Base-by-base conservation (phyloP, 2,113 vertebrate species). In the Hydropotes inermis region DNA sequence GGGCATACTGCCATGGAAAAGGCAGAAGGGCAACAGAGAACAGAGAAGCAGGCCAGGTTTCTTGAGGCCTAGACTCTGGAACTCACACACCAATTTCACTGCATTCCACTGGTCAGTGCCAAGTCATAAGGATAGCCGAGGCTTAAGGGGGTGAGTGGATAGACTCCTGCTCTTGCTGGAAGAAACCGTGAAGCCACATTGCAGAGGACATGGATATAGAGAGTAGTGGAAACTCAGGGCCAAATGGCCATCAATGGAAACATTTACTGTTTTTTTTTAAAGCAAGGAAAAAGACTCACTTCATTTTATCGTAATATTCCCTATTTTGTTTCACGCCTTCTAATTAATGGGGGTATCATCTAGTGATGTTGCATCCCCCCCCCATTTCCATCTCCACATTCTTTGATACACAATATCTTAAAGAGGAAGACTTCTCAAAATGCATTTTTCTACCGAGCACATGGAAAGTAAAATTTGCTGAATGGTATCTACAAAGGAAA, bases 391-490 rank as follows among this genome's bases (percentile, higher is more conserved):
- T 61, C 58, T 19, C 81, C 27, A 79, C 25, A 91, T 28, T n/a
- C 9, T 96, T 88, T 78, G n/a, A 79, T 92, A 83, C 45, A 87
- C 7, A 60, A 43, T 92, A 67, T 74, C 30, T 95, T 95, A 95
- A 87, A 94, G 74, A 94, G 52, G 55, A 91, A 89, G 61, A 91
- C 50, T 87, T 87, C 17, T 95, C 91, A 87, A 96, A 95, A 97
- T 91, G 16, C 6, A 61, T 82, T 88, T 89, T 94, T 89, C 47
- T 79, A 30, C 52, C 3, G 52, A 74, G 23, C 55, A 90, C 70
- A 55, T 74, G 50, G 91, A 87, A 92, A 81, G 6, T 88, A 88
- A 81, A 88, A 16, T 92, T 76, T 91, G 33, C 6, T 74, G 36
- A 94, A 87, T 85, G 84, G 79, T 84, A 92, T 87, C 83, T 96